Base-by-base conservation (phyloP, 1,140 invertebrate genomes). In the Lutraria rhynchaena region DNA sequence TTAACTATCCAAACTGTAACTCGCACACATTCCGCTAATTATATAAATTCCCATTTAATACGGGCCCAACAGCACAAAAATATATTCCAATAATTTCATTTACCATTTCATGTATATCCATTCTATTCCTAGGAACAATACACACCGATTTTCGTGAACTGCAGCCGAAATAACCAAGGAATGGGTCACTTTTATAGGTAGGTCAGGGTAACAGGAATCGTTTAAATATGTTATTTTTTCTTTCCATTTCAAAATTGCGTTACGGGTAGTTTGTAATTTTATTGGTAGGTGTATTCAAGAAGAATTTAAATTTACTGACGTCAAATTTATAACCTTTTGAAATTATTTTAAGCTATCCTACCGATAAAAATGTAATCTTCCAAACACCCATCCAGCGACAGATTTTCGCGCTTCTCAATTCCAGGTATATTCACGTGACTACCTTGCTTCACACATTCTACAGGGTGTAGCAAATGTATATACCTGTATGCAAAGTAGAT, bases 331-430 rank as follows among this genome's bases (percentile, higher is more conserved):
- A 24, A 61, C n/a, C 55, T n/a, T n/a, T n/a, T n/a, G n/a, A n/a
- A n/a, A n/a, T n/a, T n/a, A n/a, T n/a, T n/a, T n/a, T n/a, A n/a
- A n/a, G n/a, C n/a, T n/a, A n/a, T n/a, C n/a, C n/a, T n/a, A n/a
- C 73, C 73, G 46, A 24, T 15, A 31, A 63, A 61, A 49, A 33
- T 75, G 73, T 75, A 75, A 49, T 75, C 73, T 35, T 75, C 73
- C 55, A 61, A 61, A 61, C 44, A 44, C 53, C 49, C 53, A 57
- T 57, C 37, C 53, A 55, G 19, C 29, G 69, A 71, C 49, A 71
- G 41, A 61, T 35, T 61, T 75, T 63, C 73, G 35, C 57, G 57
- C 73, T 41, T 24, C 41, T 13, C 7, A 71, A 29, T 46, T 46
- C 37, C 41, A 67, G 24, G 11, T 24, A 67, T 44, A 19, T 22